Base-by-base conservation (phyloP, 1,140 invertebrate species). In the Cotesia typhae region DNA sequence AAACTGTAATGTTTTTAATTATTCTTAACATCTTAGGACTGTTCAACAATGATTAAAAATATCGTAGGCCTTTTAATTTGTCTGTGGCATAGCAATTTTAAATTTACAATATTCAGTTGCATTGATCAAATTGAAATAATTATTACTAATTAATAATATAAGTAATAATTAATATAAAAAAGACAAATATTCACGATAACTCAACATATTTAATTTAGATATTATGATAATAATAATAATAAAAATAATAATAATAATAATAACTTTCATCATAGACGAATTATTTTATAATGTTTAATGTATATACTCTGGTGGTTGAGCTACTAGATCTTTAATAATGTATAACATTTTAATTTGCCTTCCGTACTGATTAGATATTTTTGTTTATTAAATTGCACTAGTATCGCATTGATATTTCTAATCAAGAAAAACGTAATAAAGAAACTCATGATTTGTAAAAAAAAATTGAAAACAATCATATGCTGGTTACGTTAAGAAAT, bases 1-100 rank as follows among this genome's bases (percentile, higher is more conserved):
- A 60, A 74, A 73, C 79, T 79, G 77, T 14, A 77, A 77, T 82
- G 41, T 41, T 41, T 1, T 9, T 41, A 10, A 41, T 41, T 41
- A 41, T 41, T 41, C 10, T 41, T 7, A 41, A 41, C 41, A 41
- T 41, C 78, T 77, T 83, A 80, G 76, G 78, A 67, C 70, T 73
- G 65, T 81, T 84, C 76, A 85, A 84, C 83, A 84, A 84, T 82
- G 79, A 81, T 80, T 79, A 85, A 85, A 83, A 85, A 84, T 74
- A 82, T 81, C 82, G 81, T 85, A 85, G 84, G 84, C 83, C 83
- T 83, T 80, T 80, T 76, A 64, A 67, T 67, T 63, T 35, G n/a
- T 53, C 14, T 63, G 17, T 59, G 67, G 75, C 74, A 77, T 78
- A 69, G 76, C 78, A 79, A 79, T 41, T 41, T n/a, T 17, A 14